Evolutionary conservation across 2,888 invertebrate genomes (phyloP).

Genomic region (Morpho helenor): DNA sequence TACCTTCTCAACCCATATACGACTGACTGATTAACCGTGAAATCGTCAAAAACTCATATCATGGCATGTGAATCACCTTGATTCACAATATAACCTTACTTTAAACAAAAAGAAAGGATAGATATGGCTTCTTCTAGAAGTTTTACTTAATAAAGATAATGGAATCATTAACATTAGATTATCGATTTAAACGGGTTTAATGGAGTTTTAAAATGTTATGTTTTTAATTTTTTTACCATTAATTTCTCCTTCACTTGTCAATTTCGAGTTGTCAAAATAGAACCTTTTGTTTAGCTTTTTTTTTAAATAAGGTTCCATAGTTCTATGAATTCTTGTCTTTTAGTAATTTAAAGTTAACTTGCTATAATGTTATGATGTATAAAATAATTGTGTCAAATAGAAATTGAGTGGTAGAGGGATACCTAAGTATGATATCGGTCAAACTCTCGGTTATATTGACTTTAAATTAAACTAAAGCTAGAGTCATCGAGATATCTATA

Average conservation of each 20-base stretch:
- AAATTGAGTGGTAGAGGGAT: too few relatives aligned
- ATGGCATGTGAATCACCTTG: slow-evolving; percentile 43
- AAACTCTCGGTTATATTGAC: too few relatives aligned
- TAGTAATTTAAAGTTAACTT: too few relatives aligned
- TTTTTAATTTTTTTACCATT: slow-evolving; percentile 28
- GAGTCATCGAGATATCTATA: too few relatives aligned
- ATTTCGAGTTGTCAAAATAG: slow-evolving; percentile 40
- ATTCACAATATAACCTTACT: slow-evolving; percentile 60
- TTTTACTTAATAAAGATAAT: slow-evolving; percentile 1
- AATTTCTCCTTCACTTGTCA: slow-evolving; percentile 67
- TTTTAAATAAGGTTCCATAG: too few relatives aligned
- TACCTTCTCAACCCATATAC: slow-evolving; percentile 56
- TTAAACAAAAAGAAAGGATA: slow-evolving; percentile 40
- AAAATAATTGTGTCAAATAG: too few relatives aligned
- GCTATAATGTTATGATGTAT: too few relatives aligned
- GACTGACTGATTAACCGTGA: slow-evolving; percentile 47
- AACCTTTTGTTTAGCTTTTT: too few relatives aligned
- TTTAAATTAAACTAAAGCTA: too few relatives aligned
- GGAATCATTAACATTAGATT: slow-evolving; percentile 11
- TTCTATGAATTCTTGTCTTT: too few relatives aligned
- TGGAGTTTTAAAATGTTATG: not conserved
- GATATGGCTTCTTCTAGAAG: not conserved
- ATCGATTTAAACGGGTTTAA: slow-evolving; percentile 1
- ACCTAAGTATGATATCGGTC: too few relatives aligned
- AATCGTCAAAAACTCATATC: slow-evolving; percentile 52